A percentile compares a stretch with the other conserved stretches of the same genome.
Evolutionary conservation across 2,113 vertebrate genomes (phyloP).

Genomic region (Acrocephalus kingi): DNA sequence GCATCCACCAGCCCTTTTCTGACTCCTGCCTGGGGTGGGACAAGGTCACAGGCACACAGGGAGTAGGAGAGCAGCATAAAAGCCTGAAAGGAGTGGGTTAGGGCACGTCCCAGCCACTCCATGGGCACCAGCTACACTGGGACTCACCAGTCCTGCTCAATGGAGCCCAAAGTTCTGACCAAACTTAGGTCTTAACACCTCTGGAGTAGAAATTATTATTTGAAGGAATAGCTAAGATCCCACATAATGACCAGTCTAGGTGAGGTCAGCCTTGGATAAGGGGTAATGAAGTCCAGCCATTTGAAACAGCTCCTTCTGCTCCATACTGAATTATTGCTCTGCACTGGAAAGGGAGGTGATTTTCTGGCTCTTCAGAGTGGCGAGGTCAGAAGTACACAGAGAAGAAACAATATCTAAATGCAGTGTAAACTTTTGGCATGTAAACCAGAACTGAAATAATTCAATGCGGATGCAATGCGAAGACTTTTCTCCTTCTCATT

Average conservation of each 20-base stretch:
- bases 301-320: not conserved
- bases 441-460: constrained; percentile 24
- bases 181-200: not conserved
- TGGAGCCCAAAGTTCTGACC: not conserved
- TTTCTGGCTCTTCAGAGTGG: not conserved
- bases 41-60: not conserved
- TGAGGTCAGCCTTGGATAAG: not conserved
- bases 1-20: not conserved
- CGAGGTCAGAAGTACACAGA: constrained; percentile 9
- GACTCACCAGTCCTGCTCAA: not conserved
- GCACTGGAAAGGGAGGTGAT: not conserved
- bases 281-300: not conserved
- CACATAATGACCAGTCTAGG: not conserved
- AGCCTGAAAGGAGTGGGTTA: not conserved
- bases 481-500: not conserved
- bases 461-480: not conserved
- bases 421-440: constrained; percentile 9
- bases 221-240: not conserved
- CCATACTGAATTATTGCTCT: not conserved
- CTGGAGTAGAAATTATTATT: not conserved
- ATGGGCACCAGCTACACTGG: not conserved
- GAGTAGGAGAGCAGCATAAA: not conserved
- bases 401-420: not conserved
- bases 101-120: accelerated
- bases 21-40: accelerated